These are phyloP conservation scores for Xenops minutus DNA, from an alignment of 2,797 vertebrate species.

Conservation along the genomic window DNA sequence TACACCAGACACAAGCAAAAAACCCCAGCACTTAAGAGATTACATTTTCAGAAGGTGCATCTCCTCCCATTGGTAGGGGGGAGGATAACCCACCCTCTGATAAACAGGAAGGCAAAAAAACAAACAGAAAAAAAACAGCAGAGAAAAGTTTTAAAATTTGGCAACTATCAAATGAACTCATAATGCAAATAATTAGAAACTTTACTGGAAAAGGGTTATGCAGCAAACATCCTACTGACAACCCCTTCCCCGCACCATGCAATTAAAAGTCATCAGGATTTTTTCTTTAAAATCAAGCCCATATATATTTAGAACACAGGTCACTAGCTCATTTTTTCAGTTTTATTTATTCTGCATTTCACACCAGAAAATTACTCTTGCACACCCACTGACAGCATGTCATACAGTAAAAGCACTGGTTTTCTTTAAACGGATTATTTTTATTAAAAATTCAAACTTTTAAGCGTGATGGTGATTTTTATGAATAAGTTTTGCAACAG, in stretches of 20 bases:
- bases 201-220: neutral
- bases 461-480: neutral
- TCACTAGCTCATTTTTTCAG: neutral
- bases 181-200: neutral
- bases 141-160: neutral
- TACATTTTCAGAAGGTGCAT: neutral
- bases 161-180: neutral
- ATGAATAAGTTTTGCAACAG: neutral
- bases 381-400: neutral
- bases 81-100: neutral
- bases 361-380: neutral
- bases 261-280: neutral
- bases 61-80: neutral
- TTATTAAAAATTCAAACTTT: neutral
- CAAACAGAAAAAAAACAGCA: neutral
- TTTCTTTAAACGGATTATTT: neutral
- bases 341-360: neutral
- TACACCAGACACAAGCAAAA: neutral
- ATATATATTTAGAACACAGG: neutral
- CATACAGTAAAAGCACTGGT: neutral
- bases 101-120: neutral
- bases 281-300: neutral
- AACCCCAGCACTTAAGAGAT: neutral
- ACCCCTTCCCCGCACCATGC: accelerated
- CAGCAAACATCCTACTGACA: neutral